A percentile compares a stretch with the other conserved stretches of the same genome.
Conservation (phyloP, 2,797 vertebrate genomes). For the Sebastiscus albofasciatus region DNA sequence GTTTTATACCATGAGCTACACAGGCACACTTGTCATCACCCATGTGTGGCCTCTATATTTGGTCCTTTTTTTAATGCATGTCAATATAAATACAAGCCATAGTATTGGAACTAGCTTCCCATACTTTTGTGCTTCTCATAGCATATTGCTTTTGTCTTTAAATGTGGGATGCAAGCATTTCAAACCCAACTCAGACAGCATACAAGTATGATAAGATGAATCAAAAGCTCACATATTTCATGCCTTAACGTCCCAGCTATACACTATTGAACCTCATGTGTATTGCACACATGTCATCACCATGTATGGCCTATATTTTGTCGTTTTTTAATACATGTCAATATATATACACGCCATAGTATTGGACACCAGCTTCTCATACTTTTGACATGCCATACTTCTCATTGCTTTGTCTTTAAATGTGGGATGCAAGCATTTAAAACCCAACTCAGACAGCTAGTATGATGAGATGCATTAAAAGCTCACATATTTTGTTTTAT, state of each 20-base stretch:
- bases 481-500: conserved; percentile 24
- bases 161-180: too few relatives aligned
- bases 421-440: neutral
- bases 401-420: neutral
- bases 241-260: neutral
- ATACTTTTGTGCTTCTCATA: too few relatives aligned
- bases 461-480: conserved; percentile 48
- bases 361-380: too few relatives aligned
- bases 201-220: conserved; percentile 46
- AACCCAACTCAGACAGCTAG: conserved; percentile 41
- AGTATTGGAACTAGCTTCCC: too few relatives aligned
- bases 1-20: too few relatives aligned
- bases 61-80: too few relatives aligned
- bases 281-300: too few relatives aligned
- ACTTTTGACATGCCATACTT: neutral
- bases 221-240: conserved; percentile 18
- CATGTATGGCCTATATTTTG: too few relatives aligned
- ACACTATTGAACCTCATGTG: neutral
- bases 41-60: too few relatives aligned
- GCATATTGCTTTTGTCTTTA: too few relatives aligned
- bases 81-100: too few relatives aligned
- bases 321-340: too few relatives aligned
- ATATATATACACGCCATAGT: neutral
- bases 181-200: fast-evolving
- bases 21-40: conserved; percentile 1